Conservation (phyloP, 2,113 vertebrate species). For the Setophaga coronata region DNA sequence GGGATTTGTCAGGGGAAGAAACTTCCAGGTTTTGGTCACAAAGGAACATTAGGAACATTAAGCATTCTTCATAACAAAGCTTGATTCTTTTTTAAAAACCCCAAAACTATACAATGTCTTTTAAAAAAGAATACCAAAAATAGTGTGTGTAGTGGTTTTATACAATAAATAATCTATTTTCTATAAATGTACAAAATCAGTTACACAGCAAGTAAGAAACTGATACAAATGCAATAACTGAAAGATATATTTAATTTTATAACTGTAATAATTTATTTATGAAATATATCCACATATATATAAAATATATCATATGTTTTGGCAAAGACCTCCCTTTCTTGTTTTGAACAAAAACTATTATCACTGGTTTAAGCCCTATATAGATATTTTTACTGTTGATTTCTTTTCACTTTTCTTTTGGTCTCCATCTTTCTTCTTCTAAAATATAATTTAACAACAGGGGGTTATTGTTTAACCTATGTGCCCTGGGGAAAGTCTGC, state of each 20-base stretch:
- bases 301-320: constrained; percentile 56
- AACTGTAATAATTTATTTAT: constrained; percentile 70
- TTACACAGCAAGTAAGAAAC: constrained; percentile 19
- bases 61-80: neutral
- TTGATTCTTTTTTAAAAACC: neutral
- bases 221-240: constrained; percentile 21
- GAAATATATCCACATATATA: constrained; percentile 61
- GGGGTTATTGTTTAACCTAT: neutral
- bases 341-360: neutral
- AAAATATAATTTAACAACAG: neutral
- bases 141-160: neutral
- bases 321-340: constrained; percentile 32
- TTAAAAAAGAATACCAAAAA: neutral
- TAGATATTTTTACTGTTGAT: neutral
- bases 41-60: neutral
- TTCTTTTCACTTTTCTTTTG: neutral
- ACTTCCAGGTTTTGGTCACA: neutral
- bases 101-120: neutral
- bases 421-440: neutral
- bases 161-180: constrained; percentile 72
- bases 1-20: fast-evolving
- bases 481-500: neutral
- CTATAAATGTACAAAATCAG: constrained; percentile 48
- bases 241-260: constrained; percentile 5
- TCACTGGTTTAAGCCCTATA: neutral